phyloP scores from a whole-genome alignment of 2,113 vertebrate genomes.

The Vanacampus margaritifer region DNA sequence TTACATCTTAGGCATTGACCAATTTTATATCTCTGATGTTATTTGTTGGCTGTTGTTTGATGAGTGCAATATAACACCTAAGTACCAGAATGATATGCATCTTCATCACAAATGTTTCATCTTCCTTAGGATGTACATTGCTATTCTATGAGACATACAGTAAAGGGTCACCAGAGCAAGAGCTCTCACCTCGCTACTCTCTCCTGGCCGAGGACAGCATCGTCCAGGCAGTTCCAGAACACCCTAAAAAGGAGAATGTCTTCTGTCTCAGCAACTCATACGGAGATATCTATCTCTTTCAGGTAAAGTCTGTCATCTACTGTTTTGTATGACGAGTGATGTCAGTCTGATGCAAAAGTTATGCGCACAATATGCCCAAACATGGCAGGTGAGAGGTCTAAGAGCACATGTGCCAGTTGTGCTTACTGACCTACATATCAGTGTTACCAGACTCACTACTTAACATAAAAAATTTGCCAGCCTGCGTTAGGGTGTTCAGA shows the following conservation, averaged over 20 bases:
- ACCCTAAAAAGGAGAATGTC: conserved; percentile 94
- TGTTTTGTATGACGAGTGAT: conserved; percentile 12
- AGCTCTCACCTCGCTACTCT: conserved; percentile 80
- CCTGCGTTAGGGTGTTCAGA: conserved; percentile 20
- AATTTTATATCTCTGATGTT: background rate
- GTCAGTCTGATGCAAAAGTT: background rate
- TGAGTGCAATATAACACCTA: background rate
- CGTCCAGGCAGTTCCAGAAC: conserved; percentile 92
- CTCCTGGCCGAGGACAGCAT: conserved; percentile 90
- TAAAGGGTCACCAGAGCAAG: conserved; percentile 82
- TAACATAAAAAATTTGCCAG: conserved; percentile 17
- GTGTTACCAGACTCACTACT: conserved; percentile 4
- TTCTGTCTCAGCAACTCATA: conserved; percentile 97
- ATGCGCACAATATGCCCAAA: conserved; percentile 11
- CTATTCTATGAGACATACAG: conserved; percentile 93
- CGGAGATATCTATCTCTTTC: conserved; percentile 93
- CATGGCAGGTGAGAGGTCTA: conserved; percentile 10
- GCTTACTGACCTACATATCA: conserved; percentile 46
- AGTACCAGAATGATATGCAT: background rate
- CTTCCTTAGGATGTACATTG: conserved; percentile 86
- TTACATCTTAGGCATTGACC: background rate
- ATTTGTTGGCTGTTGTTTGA: no score
- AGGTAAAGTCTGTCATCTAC: conserved; percentile 70
- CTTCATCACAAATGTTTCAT: background rate
- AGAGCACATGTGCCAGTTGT: conserved; percentile 22